phyloP scores from a whole-genome alignment of 2,113 vertebrate species.

The Meles meles region DNA sequence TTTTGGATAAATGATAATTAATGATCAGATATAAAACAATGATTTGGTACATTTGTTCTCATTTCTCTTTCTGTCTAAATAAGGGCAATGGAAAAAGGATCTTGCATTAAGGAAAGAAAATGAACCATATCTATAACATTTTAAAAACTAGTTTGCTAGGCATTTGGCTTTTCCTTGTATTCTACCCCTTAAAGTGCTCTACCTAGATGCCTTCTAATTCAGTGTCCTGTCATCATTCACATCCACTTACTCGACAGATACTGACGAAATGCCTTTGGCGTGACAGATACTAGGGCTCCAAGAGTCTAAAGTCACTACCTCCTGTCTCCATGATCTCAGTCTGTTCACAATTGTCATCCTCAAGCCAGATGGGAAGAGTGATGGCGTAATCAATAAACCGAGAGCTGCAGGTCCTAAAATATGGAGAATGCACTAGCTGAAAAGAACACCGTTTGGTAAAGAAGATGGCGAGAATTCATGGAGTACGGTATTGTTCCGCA shows the following conservation, averaged over 20 bases:
- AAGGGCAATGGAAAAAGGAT: slow-evolving; percentile 29
- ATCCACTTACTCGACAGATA: neutral
- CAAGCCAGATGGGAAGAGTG: neutral
- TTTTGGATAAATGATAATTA: slow-evolving; percentile 64
- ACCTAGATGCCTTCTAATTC: neutral
- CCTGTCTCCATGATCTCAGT: neutral
- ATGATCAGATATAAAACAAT: slow-evolving; percentile 54
- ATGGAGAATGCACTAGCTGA: neutral
- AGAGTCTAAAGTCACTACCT: neutral
- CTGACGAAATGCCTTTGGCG: neutral
- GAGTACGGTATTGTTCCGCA: neutral
- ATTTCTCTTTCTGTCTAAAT: slow-evolving; percentile 61
- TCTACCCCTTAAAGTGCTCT: neutral
- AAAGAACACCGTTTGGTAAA: neutral
- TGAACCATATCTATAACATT: neutral
- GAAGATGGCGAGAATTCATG: neutral
- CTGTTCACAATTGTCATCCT: neutral
- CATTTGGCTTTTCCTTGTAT: neutral
- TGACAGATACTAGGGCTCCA: neutral
- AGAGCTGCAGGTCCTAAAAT: neutral
- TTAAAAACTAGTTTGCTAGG: neutral
- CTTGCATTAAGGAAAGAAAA: slow-evolving; percentile 6
- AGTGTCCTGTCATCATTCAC: neutral
- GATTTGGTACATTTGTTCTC: slow-evolving; percentile 63
- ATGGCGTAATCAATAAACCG: neutral